Evolutionary conservation across 2,888 invertebrate genomes (phyloP).

Genomic region (Mystacides longicornis): DNA sequence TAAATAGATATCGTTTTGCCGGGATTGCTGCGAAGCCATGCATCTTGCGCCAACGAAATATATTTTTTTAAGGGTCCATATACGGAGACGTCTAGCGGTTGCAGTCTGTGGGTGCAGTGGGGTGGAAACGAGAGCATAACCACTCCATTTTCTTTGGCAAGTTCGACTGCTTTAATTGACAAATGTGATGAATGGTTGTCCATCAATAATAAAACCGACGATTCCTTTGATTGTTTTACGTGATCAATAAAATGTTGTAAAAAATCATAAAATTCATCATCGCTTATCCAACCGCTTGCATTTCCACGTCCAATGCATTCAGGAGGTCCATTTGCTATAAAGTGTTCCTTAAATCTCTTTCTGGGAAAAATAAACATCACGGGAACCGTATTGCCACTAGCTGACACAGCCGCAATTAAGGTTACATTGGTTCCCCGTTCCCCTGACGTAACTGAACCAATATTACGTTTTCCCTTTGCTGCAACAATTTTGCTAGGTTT

Average conservation of each 20-base stretch:
- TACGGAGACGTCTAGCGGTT: slow-evolving; percentile 26
- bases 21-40: slow-evolving; percentile 24
- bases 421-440: slow-evolving; percentile 30
- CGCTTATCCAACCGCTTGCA: slow-evolving; percentile 5
- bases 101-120: slow-evolving; percentile 26
- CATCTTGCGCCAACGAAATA: slow-evolving; percentile 11
- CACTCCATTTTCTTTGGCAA: slow-evolving; percentile 16
- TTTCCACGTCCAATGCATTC: slow-evolving; percentile 22
- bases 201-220: slow-evolving; percentile 2
- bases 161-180: slow-evolving; percentile 11
- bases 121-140: slow-evolving; percentile 26
- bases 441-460: slow-evolving; percentile 24
- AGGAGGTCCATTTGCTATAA: slow-evolving; percentile 15
- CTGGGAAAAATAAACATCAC: slow-evolving; percentile 25
- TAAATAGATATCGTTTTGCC: slow-evolving; percentile 25
- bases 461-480: slow-evolving; percentile 28
- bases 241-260: slow-evolving; percentile 4
- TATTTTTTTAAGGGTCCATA: slow-evolving; percentile 25
- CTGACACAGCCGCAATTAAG: slow-evolving; percentile 21
- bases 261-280: slow-evolving; percentile 2
- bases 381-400: slow-evolving; percentile 22
- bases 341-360: slow-evolving; percentile 19
- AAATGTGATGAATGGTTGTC: slow-evolving; percentile 6
- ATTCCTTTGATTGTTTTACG: not conserved
- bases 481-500: slow-evolving; percentile 29